Conservation (phyloP, 2,113 vertebrate species). For the Heloderma charlesbogerti region DNA sequence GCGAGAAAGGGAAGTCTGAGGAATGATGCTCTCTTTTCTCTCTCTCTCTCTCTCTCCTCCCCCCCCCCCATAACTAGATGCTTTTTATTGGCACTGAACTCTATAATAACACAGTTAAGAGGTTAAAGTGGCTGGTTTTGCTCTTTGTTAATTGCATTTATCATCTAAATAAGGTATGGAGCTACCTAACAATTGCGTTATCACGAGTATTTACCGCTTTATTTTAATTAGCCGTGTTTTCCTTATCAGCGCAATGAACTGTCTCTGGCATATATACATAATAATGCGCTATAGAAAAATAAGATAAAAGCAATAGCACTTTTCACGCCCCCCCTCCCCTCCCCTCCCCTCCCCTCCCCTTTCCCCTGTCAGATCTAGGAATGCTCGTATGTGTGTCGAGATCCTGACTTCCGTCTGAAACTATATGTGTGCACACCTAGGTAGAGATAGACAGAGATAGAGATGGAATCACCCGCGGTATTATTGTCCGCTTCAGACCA, state of each 20-base stretch:
- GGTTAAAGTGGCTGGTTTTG: slow-evolving; percentile 55
- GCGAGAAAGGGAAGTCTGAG: not conserved
- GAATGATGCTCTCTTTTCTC: slow-evolving; percentile 20
- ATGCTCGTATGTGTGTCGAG: slow-evolving; percentile 24
- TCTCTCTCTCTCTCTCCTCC: not conserved
- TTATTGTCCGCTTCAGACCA: slow-evolving; percentile 38
- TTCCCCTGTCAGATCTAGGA: slow-evolving; percentile 50
- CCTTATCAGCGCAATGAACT: slow-evolving; percentile 71
- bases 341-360: slow-evolving; percentile 42
- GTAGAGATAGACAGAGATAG: not conserved
- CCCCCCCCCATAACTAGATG: slow-evolving; percentile 31
- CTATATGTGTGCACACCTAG: not conserved
- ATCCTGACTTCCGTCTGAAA: slow-evolving; percentile 49
- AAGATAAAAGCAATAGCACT: slow-evolving; percentile 57
- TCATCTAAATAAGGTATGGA: slow-evolving; percentile 65
- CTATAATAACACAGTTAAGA: slow-evolving; percentile 66
- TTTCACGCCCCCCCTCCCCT: not conserved
- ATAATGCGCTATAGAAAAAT: slow-evolving; percentile 64
- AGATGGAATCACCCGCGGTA: slow-evolving; percentile 18
- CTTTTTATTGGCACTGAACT: slow-evolving; percentile 52
- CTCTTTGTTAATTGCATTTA: slow-evolving; percentile 70
- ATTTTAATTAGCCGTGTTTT: slow-evolving; percentile 75
- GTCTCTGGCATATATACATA: slow-evolving; percentile 58
- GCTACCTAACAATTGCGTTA: slow-evolving; percentile 69
- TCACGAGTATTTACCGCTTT: slow-evolving; percentile 73